Evolutionary conservation across 2,888 invertebrate genomes (phyloP).

Genomic region (Nematopogon swammerdamellus): DNA sequence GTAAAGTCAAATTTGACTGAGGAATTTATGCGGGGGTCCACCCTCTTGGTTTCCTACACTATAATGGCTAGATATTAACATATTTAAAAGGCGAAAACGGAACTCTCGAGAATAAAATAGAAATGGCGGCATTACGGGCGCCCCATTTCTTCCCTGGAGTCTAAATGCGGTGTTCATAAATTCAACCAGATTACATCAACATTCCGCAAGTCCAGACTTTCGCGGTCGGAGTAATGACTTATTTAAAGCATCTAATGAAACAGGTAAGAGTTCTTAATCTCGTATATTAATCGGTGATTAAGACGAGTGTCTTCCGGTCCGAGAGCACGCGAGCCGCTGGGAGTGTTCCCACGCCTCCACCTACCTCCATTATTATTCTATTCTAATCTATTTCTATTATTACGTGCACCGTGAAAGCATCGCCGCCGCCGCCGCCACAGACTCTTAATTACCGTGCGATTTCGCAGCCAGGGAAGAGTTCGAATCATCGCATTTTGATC

Average conservation of each 20-base stretch:
- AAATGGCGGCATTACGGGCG: neutral
- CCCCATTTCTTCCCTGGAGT: neutral
- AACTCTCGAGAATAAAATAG: neutral
- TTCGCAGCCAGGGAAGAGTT: neutral
- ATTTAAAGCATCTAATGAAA: conserved; percentile 10
- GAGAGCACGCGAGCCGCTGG: conserved; percentile 48
- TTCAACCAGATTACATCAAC: conserved; percentile 1
- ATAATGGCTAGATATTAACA: too few relatives aligned
- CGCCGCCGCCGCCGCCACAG: conserved; percentile 7
- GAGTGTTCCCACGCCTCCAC: conserved; percentile 55
- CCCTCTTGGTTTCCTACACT: too few relatives aligned
- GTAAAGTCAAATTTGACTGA: too few relatives aligned
- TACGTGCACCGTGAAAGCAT: conserved; percentile 48
- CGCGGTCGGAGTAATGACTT: conserved; percentile 22
- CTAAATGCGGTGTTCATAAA: neutral
- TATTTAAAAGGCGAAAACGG: neutral
- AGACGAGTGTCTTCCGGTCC: conserved; percentile 12
- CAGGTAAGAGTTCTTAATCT: conserved; percentile 28
- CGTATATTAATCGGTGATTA: conserved; percentile 49
- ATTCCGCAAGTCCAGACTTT: conserved; percentile 14
- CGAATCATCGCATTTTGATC: neutral
- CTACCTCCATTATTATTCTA: conserved; percentile 55
- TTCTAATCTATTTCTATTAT: conserved; percentile 49
- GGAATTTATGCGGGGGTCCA: too few relatives aligned
- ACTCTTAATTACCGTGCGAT: neutral